These are phyloP conservation scores for human DNA, from an alignment of 2,113 vertebrate genomes.

Conservation along the genomic window DNA sequence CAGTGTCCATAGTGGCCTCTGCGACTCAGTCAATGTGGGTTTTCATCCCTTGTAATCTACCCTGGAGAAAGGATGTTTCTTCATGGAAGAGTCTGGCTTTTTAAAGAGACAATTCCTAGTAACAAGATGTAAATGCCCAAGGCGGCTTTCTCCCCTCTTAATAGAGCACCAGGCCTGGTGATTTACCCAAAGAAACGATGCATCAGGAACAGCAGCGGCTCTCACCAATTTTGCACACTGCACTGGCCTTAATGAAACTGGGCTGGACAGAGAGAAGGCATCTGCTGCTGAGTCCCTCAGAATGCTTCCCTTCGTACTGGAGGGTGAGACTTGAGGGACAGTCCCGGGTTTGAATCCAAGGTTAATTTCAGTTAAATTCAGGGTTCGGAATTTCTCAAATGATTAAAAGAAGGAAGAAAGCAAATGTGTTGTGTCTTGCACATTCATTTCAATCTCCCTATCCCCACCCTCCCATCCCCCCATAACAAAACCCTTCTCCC, in stretches of 20 bases:
- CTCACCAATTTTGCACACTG: background rate
- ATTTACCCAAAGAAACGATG: background rate
- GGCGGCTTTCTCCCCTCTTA: background rate
- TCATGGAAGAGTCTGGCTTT: background rate
- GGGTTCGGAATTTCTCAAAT: background rate
- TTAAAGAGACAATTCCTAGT: background rate
- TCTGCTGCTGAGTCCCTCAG: accelerated
- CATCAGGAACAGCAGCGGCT: background rate
- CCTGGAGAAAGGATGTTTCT: background rate
- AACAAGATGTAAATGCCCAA: background rate
- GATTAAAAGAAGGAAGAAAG: background rate
- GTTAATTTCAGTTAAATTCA: background rate
- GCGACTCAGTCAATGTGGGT: background rate
- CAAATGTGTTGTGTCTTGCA: background rate
- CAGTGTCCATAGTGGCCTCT: background rate
- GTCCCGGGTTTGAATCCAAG: background rate
- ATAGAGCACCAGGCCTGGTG: background rate
- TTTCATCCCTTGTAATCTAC: background rate
- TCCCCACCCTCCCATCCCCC: background rate
- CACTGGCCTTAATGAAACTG: accelerated
- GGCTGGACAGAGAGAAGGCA: too few species aligned
- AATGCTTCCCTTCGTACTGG: accelerated
- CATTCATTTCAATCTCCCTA: background rate
- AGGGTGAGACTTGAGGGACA: background rate
- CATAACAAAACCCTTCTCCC: background rate